A percentile compares a stretch with the other conserved stretches of the same genome.
These are phyloP conservation scores for Pantherophis guttatus DNA, from an alignment of 2,113 vertebrate genomes.

Conservation along the genomic window DNA sequence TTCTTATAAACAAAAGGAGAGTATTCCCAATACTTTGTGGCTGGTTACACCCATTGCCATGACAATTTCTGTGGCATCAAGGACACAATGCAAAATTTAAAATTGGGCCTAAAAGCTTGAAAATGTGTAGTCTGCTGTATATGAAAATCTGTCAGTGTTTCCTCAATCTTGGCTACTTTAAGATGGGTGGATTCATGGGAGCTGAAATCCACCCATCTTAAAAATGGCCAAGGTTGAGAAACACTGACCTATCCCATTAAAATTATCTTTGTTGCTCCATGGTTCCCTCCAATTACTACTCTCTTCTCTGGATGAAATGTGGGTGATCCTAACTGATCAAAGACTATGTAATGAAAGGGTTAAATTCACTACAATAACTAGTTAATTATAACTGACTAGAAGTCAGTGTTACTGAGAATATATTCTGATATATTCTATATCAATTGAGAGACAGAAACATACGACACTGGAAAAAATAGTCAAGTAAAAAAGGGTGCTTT, in stretches of 20 bases:
- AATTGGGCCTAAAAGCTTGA: not conserved
- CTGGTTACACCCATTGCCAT: not conserved
- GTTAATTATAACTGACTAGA: not conserved
- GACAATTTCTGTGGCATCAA: not conserved
- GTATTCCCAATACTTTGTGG: no score
- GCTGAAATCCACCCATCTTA: not conserved
- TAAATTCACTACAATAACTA: not conserved
- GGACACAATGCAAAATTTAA: not conserved
- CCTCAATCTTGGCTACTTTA: not conserved
- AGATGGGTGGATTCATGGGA: not conserved
- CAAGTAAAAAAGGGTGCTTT: not conserved
- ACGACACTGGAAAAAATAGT: not conserved
- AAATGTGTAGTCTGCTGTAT: not conserved
- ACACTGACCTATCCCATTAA: not conserved
- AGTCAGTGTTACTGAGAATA: no score
- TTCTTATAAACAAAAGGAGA: no score
- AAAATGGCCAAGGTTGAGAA: not conserved
- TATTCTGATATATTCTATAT: not conserved
- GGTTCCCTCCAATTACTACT: not conserved
- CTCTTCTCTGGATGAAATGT: not conserved
- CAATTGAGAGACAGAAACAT: not conserved
- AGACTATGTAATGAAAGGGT: not conserved
- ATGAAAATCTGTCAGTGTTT: not conserved
- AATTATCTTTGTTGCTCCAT: not conserved
- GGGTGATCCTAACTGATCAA: not conserved